A percentile compares a stretch with the other conserved stretches of the same genome.
These are phyloP conservation scores for Drosophila lowei DNA, from an alignment of 1,140 invertebrate species.

Conservation along the genomic window DNA sequence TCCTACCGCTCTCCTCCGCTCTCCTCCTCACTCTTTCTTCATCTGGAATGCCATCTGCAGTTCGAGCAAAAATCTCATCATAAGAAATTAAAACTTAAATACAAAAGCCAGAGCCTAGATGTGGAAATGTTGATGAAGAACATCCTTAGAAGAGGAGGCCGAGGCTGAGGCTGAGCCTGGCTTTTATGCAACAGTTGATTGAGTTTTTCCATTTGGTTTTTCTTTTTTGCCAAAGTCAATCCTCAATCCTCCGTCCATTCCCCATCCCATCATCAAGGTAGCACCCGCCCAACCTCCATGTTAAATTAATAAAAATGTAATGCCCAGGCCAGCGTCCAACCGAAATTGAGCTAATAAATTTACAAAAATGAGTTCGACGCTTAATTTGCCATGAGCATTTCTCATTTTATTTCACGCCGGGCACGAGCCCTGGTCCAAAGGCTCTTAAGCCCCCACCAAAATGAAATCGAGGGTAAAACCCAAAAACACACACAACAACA, in stretches of 20 bases:
- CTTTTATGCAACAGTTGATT: conserved; percentile 63
- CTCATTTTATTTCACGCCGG: conserved; percentile 68
- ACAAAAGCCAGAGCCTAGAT: conserved; percentile 44
- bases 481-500: conserved; percentile 11
- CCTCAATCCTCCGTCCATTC: conserved; percentile 5
- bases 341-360: conserved; percentile 78
- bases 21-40: neutral
- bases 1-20: conserved; percentile 29
- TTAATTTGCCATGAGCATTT: conserved; percentile 81
- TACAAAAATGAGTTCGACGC: conserved; percentile 77
- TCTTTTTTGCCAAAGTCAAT: conserved; percentile 26
- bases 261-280: conserved; percentile 28
- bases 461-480: conserved; percentile 47
- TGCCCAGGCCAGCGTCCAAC: conserved; percentile 30
- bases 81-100: conserved; percentile 76
- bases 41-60: too few relatives aligned
- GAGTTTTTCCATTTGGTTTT: conserved; percentile 61
- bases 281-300: conserved; percentile 28
- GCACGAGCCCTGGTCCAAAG: conserved; percentile 13
- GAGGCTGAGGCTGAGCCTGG: neutral
- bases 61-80: conserved; percentile 56
- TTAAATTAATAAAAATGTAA: conserved; percentile 80
- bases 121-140: conserved; percentile 8
- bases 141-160: neutral
- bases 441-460: conserved; percentile 44